Evolutionary conservation across 2,888 invertebrate genomes (phyloP), one percentile per base, ranked within the genome.

Genomic region (Rhagophthalmus giganteus): DNA sequence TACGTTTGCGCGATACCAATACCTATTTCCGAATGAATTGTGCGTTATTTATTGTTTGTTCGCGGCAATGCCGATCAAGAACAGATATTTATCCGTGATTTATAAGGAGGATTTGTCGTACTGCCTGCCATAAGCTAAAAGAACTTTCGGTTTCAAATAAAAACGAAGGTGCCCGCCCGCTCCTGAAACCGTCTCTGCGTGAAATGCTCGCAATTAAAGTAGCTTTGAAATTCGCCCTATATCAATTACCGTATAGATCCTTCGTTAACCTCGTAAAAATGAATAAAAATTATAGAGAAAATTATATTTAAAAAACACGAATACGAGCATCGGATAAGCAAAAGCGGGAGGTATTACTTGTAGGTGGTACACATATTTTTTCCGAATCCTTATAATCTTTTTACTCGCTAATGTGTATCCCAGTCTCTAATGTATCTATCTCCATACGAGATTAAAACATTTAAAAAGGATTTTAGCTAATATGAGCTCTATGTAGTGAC

Each of bases 381-480:
- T 38, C 55, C 50, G 64, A 67, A 69, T 69, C 68, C 68, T 63
- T 57, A 63, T 71, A 71, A 71, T 71, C 70, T 71, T 70, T 71
- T 70, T 69, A 70, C 68, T 67, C 65, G 68, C 67, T 69, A 66
- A 70, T 69, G 68, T 65, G 67, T 61, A 64, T 61, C 59, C 59
- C 54, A 44, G 58, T 53, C 62, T 63, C 61, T 68, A 69, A 69
- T 68, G 69, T 68, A 67, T 65, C 65, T 70, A 65, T 65, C 68
- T 66, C 66, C 66, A 62, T 64, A 67, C 58, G 62, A 70, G 70
- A 70, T 70, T 71, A 70, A 69, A 69, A 67, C 66, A 68, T 69
- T 71, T 66, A 60, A 65, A 65, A 66, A 65, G 60, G 61, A 63
- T 63, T 52, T 56, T 54, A 44, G 69, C 65, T 52, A 68, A 62